Base-by-base conservation (phyloP, 1,140 invertebrate genomes). In the Andrena cerasifolii region DNA sequence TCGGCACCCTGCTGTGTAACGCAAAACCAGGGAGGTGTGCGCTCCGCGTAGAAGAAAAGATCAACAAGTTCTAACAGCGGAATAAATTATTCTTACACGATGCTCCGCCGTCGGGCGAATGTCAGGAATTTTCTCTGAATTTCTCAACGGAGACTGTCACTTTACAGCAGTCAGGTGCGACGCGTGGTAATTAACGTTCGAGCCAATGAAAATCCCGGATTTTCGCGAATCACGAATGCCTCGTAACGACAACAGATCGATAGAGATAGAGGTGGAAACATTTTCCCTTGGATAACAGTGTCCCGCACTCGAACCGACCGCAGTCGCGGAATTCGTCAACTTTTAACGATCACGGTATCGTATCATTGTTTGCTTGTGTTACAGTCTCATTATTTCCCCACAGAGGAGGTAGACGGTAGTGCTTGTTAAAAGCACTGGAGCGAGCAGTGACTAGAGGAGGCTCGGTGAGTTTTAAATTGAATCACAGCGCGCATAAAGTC, bases 301-400 rank as follows among this genome's bases (percentile, higher is more conserved):
- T 28, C 16, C 40, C 26, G 53, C 40, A 58, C 73, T 75, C 28
- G 47, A 75, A 68, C 40, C 63, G 73, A 12, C 40, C 10, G 36
- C 47, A 14, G 26, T 28, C 10, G 36, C 47, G n/a, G 26, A 61
- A 70, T 77, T 77, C 66, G 66, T 70, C 66, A 77, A 77, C 74
- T 77, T 77, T 77, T 77, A 77, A 77, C 74, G 74, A 77, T 77
- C 66, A 61, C 56, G 65, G 26, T 77, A 71, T 56, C 65, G 43
- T 77, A 70, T 70, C 56, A 61, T 71, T 77, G 66, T 77, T 77
- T 71, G 66, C 66, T 71, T 56, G 66, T 36, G 66, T 71, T 71
- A 77, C 66, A 36, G 74, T 70, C 54, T 77, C 66, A 77, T 77
- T 77, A 77, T 77, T 61, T 71, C 61, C 45, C 66, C 36, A 5